A percentile compares a stretch with the other conserved stretches of the same genome.
Evolutionary conservation across 2,113 vertebrate genomes (phyloP).

Genomic region (Martes martes): DNA sequence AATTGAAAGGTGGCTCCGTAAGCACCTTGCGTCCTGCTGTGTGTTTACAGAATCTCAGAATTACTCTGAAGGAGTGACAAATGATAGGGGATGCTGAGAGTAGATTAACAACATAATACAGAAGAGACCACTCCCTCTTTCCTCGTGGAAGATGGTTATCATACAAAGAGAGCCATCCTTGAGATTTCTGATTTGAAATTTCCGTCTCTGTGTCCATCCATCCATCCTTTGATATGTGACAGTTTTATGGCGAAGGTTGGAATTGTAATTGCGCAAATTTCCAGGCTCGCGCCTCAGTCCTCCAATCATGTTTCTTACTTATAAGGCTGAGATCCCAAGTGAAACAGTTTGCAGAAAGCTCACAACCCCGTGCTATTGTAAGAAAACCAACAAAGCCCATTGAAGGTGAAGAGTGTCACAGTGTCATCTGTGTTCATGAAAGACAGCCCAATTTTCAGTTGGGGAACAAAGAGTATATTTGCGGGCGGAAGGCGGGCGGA

Average conservation of each 20-base stretch:
- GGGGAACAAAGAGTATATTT: constrained; percentile 10
- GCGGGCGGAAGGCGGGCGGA: neutral
- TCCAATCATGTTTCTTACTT: constrained; percentile 20
- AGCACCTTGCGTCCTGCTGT: neutral
- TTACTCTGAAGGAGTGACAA: neutral
- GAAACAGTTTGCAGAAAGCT: neutral
- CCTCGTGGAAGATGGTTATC: neutral
- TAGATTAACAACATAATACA: neutral
- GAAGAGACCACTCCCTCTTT: neutral
- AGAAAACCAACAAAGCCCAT: neutral
- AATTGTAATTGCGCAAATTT: constrained; percentile 33
- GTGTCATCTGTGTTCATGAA: constrained; percentile 33
- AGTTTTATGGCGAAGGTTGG: constrained; percentile 41
- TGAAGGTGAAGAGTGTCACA: neutral
- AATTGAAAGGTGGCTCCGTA: neutral
- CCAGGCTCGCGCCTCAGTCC: neutral
- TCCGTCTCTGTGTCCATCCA: neutral
- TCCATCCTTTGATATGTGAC: constrained; percentile 5
- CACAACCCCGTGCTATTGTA: constrained; percentile 23
- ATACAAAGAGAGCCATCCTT: neutral
- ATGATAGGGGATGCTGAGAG: neutral
- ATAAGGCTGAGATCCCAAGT: constrained; percentile 31
- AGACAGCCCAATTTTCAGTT: constrained; percentile 32
- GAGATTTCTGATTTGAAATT: constrained; percentile 16
- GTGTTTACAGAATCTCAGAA: neutral